Percentiles rank a stretch among this genome's conserved stretches.
Conservation (phyloP, 1,140 invertebrate species). For the Heliconius congener region DNA sequence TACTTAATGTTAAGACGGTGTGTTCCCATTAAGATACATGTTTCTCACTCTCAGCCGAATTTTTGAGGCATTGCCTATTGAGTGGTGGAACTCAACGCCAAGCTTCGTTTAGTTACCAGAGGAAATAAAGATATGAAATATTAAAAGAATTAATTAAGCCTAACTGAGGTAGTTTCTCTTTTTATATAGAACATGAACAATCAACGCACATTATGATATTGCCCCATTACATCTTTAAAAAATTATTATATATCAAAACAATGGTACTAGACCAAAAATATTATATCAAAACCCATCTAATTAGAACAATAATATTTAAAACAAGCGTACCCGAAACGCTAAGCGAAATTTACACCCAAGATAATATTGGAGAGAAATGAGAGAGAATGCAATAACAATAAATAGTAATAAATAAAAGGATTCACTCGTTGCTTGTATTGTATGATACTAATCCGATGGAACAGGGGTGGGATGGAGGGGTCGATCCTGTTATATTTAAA, state of each 20-base stretch:
- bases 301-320: conserved; percentile 74
- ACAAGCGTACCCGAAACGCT: conserved; percentile 61
- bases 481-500: conserved; percentile 15
- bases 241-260: background rate
- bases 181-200: too few relatives aligned
- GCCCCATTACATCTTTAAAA: background rate
- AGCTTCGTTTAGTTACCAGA: too few relatives aligned
- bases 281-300: conserved; percentile 43
- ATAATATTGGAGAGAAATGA: conserved; percentile 80
- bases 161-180: too few relatives aligned
- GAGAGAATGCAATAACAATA: conserved; percentile 82
- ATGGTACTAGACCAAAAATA: background rate
- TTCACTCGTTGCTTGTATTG: conserved; percentile 80
- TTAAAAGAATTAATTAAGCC: too few relatives aligned
- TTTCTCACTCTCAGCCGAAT: too few relatives aligned
- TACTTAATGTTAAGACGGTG: too few relatives aligned
- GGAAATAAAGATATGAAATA: too few relatives aligned
- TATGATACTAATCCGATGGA: conserved; percentile 78
- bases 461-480: conserved; percentile 53
- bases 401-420: conserved; percentile 83
- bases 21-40: too few relatives aligned
- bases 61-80: too few relatives aligned
- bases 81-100: too few relatives aligned
- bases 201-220: too few relatives aligned
- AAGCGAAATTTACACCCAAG: conserved; percentile 76